These are phyloP conservation scores for Gymnogyps californianus DNA, from an alignment of 2,113 vertebrate genomes.

Conservation along the genomic window DNA sequence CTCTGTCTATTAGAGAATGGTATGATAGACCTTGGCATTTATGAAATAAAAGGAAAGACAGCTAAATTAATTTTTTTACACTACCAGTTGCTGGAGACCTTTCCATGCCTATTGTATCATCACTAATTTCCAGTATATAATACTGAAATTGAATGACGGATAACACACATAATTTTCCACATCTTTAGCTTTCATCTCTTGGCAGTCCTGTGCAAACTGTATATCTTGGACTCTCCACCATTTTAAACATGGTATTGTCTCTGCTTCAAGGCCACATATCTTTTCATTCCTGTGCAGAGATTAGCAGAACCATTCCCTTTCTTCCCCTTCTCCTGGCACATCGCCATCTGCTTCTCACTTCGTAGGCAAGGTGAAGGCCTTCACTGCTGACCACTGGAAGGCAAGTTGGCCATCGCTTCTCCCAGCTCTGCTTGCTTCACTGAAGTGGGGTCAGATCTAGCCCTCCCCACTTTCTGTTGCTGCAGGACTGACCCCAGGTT, in stretches of 20 bases:
- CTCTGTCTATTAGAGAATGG: neutral
- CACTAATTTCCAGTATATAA: constrained; percentile 33
- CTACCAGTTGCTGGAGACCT: neutral
- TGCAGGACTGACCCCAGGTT: neutral
- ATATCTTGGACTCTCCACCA: neutral
- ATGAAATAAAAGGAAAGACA: neutral
- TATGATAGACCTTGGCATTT: neutral
- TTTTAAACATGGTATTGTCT: neutral
- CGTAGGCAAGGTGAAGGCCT: neutral
- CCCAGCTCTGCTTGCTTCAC: neutral
- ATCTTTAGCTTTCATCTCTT: constrained; percentile 24
- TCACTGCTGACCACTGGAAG: neutral
- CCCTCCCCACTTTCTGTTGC: neutral
- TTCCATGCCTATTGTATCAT: neutral
- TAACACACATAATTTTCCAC: constrained; percentile 15
- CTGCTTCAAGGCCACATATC: neutral
- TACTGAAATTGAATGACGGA: neutral
- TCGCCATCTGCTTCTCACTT: neutral
- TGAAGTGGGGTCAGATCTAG: neutral
- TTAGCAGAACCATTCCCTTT: neutral
- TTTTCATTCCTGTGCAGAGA: neutral
- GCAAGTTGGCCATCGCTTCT: neutral
- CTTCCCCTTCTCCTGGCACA: neutral
- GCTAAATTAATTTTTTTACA: neutral
- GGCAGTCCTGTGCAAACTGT: constrained; percentile 10